Base-by-base conservation (phyloP, 2,113 vertebrate species). In the Corythoichthys intestinalis region DNA sequence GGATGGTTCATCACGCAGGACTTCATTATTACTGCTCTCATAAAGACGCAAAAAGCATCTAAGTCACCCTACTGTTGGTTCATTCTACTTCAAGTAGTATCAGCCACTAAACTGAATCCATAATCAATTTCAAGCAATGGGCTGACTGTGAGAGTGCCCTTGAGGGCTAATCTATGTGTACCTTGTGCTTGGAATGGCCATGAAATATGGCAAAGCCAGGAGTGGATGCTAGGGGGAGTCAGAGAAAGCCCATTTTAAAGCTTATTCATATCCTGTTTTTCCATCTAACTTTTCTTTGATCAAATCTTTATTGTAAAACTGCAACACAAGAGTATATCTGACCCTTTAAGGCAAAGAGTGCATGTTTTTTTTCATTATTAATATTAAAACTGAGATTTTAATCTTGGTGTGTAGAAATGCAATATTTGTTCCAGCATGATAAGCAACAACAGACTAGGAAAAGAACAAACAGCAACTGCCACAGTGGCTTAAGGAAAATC, bases 161-260 rank as follows among this genome's bases (percentile, higher is more conserved):
- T 79, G 77, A 82, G 74, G 70, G 77, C 49, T 81, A 80, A 81
- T 85, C 83, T 80, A 78, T 79, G 77, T 83, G 69, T 81, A 79
- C 76, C 64, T 44, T 14, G 66, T 76, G 65, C 69, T 80, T 38
- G 65, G 68, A 66, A 76, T 75, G 67, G 67, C 63, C 71, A 67
- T 75, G 71, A 73, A 75, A 77, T 59, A 65, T 73, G 63, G 11
- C 53, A 54, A 28, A 54, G 6, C 37, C 46, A 47, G 35, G 60
- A 38, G 28, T 65, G 66, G 62, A 70, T 66, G 53, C 77, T 73
- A 11, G 14, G 34, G 50, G 34, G 49, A 69, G 52, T 63, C 15
- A 8, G 64, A n/a, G 53, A 54, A 54, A 28, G 20, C 8, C 20
- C n/a, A 12, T 28, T n/a, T 54, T 54, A 20, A 7, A 54, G 9